These are phyloP conservation scores for Streptopelia turtur DNA, from an alignment of 2,797 vertebrate genomes.

Conservation along the genomic window DNA sequence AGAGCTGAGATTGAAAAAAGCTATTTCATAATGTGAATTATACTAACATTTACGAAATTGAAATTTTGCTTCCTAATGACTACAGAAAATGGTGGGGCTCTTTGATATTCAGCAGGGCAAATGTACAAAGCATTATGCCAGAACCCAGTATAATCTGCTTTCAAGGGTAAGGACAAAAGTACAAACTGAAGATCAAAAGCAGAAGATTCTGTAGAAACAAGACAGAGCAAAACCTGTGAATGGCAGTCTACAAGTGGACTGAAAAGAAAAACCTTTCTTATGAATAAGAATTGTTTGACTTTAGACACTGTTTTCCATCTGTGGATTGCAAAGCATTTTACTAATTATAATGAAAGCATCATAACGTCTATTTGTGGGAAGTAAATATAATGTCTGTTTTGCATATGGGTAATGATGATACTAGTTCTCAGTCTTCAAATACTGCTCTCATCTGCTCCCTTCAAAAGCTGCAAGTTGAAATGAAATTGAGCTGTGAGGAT, in stretches of 20 bases:
- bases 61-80: not conserved
- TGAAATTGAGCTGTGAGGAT: not conserved
- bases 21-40: not conserved
- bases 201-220: not conserved
- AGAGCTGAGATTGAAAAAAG: not conserved
- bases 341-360: not conserved
- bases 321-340: not conserved
- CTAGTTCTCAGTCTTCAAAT: not conserved
- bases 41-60: not conserved
- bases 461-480: conserved; percentile 5
- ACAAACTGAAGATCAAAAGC: not conserved
- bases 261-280: not conserved
- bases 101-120: not conserved
- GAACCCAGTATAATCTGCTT: not conserved
- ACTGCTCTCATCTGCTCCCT: not conserved
- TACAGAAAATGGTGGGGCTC: not conserved
- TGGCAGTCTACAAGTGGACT: not conserved
- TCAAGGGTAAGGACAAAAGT: not conserved
- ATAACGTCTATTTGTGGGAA: not conserved
- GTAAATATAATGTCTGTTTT: not conserved
- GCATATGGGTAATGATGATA: not conserved
- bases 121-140: not conserved
- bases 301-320: not conserved
- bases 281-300: not conserved
- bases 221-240: not conserved